Percentiles rank a stretch among this genome's conserved stretches.
Conservation (phyloP, 2,113 vertebrate genomes). For the Nothocercus julius region DNA sequence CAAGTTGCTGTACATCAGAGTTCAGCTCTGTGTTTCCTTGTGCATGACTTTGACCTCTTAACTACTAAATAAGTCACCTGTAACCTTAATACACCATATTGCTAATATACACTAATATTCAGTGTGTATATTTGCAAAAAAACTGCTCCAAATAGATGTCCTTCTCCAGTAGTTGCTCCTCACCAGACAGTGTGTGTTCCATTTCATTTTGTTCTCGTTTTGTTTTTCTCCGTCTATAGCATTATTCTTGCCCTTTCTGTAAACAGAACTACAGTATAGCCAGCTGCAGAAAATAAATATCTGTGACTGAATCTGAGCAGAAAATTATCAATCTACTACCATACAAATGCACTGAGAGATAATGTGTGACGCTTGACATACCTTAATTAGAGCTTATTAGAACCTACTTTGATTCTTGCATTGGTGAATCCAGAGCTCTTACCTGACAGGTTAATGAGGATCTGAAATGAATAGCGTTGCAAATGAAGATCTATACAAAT, state of each 20-base stretch:
- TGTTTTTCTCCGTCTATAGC: neutral
- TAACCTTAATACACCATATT: neutral
- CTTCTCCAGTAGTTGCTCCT: neutral
- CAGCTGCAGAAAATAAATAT: neutral
- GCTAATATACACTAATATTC: neutral
- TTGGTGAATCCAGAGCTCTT: conserved; percentile 39
- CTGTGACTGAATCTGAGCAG: conserved; percentile 2
- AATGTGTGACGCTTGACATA: neutral
- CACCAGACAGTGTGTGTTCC: neutral
- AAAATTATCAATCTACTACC: neutral
- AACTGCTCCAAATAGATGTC: neutral
- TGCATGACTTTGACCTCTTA: neutral
- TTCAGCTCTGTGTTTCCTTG: neutral
- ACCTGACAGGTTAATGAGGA: conserved; percentile 55
- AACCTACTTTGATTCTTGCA: conserved; percentile 51
- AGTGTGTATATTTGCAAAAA: neutral
- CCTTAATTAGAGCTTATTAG: conserved; percentile 60
- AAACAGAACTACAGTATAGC: neutral
- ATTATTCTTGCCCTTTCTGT: neutral
- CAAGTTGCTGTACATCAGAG: neutral
- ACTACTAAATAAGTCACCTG: neutral
- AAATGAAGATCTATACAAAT: conserved; percentile 66
- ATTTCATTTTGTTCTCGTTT: neutral
- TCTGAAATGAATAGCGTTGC: conserved; percentile 55
- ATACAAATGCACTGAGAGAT: conserved; percentile 12